Conservation (phyloP, 2,797 vertebrate species). For the Coreius guichenoti region DNA sequence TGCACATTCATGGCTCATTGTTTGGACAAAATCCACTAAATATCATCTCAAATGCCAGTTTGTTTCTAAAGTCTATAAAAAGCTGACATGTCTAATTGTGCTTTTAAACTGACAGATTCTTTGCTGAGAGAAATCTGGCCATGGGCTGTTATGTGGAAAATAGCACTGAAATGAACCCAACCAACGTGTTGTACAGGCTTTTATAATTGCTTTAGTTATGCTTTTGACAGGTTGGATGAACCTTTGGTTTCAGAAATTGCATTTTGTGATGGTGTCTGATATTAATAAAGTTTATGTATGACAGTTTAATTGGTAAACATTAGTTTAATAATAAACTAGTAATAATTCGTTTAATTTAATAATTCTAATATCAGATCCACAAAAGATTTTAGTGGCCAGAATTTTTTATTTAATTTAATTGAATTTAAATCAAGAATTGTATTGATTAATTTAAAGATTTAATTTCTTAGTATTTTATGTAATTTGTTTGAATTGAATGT, state of each 20-base stretch:
- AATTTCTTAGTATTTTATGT: background rate
- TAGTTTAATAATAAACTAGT: background rate
- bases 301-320: background rate
- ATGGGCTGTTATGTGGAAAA: background rate
- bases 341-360: background rate
- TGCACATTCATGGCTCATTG: background rate
- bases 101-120: background rate
- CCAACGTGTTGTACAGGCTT: slow-evolving; percentile 27
- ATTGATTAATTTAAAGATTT: too few relatives aligned
- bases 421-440: too few relatives aligned
- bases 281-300: background rate
- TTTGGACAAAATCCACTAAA: slow-evolving; percentile 12
- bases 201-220: background rate
- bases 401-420: too few relatives aligned
- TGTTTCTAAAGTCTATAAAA: background rate
- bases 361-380: background rate
- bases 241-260: background rate
- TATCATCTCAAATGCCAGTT: background rate
- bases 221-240: background rate
- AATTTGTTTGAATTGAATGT: background rate
- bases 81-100: background rate
- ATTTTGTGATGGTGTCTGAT: background rate
- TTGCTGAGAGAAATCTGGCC: background rate
- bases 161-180: background rate
- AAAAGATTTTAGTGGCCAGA: background rate